phyloP scores from a whole-genome alignment of 2,888 invertebrate species.

The Catocala nupta region DNA sequence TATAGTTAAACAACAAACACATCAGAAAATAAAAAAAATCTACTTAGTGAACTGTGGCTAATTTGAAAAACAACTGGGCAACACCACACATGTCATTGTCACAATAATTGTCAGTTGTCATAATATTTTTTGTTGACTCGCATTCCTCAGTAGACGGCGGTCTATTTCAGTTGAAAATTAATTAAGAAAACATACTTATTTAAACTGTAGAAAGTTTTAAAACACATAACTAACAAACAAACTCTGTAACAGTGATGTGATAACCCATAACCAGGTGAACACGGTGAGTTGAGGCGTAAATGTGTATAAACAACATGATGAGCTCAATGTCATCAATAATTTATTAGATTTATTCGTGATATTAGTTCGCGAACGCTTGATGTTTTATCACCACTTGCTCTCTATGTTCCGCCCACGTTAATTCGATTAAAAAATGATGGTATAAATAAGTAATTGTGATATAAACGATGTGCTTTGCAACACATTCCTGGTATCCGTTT shows the following conservation, averaged over 20 bases:
- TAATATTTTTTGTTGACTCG: slow-evolving; percentile 49
- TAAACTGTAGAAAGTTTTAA: slow-evolving; percentile 18
- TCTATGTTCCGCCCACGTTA: slow-evolving; percentile 32
- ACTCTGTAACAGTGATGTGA: slow-evolving; percentile 42
- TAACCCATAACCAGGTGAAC: slow-evolving; percentile 11
- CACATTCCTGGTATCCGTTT: not conserved
- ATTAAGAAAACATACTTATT: slow-evolving; percentile 19
- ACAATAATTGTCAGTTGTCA: slow-evolving; percentile 34
- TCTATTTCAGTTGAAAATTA: slow-evolving; percentile 26
- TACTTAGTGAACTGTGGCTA: no score
- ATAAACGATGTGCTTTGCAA: not conserved
- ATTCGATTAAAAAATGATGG: slow-evolving; percentile 18
- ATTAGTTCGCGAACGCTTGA: slow-evolving; percentile 37
- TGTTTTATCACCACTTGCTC: slow-evolving; percentile 40
- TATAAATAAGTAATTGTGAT: slow-evolving; percentile 21
- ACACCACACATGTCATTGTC: slow-evolving; percentile 22
- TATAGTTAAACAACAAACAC: no score
- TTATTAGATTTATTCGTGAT: slow-evolving; percentile 40
- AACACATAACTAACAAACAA: slow-evolving; percentile 6
- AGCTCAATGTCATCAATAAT: slow-evolving; percentile 29
- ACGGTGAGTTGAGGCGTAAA: slow-evolving; percentile 27
- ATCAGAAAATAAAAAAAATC: no score
- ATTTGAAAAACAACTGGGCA: slow-evolving; percentile 21
- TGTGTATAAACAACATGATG: slow-evolving; percentile 18
- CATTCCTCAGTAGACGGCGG: slow-evolving; percentile 14